Evolutionary conservation across 2,113 vertebrate genomes (phyloP).

Genomic region (Ctenomys sociabilis): DNA sequence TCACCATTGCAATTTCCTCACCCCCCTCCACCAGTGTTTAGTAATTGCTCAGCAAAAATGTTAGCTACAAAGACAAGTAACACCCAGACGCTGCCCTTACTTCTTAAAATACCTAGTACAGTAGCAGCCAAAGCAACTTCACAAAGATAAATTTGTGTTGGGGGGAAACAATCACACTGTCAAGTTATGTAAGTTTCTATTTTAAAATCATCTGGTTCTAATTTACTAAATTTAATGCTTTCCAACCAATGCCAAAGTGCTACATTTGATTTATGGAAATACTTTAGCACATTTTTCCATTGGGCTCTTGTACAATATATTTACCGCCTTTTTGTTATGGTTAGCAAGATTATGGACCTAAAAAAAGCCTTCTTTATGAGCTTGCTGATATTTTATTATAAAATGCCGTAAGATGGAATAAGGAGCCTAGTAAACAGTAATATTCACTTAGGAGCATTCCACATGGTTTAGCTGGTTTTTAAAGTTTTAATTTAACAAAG

Average conservation of each 20-base stretch:
- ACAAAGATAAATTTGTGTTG: constrained; percentile 83
- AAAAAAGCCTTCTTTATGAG: constrained; percentile 76
- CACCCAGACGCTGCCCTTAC: background rate
- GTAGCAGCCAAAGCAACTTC: constrained; percentile 82
- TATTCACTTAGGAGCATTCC: constrained; percentile 84
- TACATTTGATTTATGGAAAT: constrained; percentile 90
- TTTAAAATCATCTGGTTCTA: constrained; percentile 90
- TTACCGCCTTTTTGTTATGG: constrained; percentile 83
- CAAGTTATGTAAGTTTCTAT: constrained; percentile 90
- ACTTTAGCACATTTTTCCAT: constrained; percentile 89
- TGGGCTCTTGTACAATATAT: constrained; percentile 84
- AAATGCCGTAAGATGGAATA: constrained; percentile 81
- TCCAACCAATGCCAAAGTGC: constrained; percentile 85
- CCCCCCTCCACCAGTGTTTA: background rate
- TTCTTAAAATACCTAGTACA: constrained; percentile 76
- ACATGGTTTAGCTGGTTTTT: constrained; percentile 72
- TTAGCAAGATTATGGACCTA: constrained; percentile 83
- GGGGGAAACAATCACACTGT: constrained; percentile 61
- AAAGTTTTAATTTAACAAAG: constrained; percentile 80
- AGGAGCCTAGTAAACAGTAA: constrained; percentile 83
- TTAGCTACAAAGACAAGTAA: constrained; percentile 3
- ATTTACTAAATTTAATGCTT: constrained; percentile 89
- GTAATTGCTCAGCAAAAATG: constrained; percentile 17
- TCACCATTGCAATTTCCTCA: constrained; percentile 55
- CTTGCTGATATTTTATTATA: constrained; percentile 83